Evolutionary conservation across 92 coral and sea anemone species (phyloP).

Genomic region (Muricea muricata): DNA sequence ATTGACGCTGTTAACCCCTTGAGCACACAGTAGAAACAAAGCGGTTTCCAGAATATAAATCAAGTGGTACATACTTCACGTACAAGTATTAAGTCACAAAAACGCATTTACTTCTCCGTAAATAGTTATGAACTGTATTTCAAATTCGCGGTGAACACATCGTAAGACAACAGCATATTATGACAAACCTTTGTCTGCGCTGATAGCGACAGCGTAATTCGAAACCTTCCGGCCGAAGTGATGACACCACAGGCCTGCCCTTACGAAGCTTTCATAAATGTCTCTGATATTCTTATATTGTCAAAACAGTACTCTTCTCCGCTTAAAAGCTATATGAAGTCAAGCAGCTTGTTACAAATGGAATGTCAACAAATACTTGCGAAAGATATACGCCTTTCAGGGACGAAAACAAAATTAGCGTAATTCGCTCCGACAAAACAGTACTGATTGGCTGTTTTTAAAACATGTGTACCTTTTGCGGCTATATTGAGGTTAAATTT

Average conservation of each 20-base stretch:
- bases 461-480: slow-evolving; percentile 5
- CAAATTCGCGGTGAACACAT: neutral
- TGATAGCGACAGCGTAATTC: neutral
- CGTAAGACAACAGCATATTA: slow-evolving; percentile 13
- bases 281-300: slow-evolving; percentile 1
- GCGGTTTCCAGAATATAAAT: neutral
- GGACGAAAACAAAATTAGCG: no score
- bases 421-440: neutral
- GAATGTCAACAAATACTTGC: neutral
- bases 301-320: neutral
- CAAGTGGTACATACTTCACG: neutral
- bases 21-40: slow-evolving; percentile 1
- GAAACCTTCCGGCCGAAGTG: slow-evolving; percentile 3
- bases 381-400: neutral
- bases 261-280: neutral
- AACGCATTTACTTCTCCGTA: no score
- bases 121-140: neutral
- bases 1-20: neutral
- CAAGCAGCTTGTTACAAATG: neutral
- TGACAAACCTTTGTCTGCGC: slow-evolving; percentile 3
- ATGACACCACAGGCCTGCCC: neutral
- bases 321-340: neutral
- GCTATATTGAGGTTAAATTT: slow-evolving; percentile 10
- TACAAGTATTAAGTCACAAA: neutral
- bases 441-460: neutral